Conservation (phyloP, 2,797 vertebrate genomes). For the Sebastes baramenuke region DNA sequence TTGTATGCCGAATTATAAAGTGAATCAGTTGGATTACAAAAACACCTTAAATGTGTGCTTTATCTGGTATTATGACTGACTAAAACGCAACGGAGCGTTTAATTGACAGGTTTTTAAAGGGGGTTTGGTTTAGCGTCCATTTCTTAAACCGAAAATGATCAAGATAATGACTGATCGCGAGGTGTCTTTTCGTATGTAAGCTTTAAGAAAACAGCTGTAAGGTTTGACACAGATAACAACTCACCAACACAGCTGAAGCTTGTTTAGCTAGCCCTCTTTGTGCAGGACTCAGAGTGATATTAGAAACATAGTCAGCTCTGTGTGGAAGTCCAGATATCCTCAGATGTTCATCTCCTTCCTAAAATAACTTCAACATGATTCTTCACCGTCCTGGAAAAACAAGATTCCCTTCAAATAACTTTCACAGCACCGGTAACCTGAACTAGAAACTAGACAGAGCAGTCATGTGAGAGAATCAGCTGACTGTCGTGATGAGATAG, state of each 20-base stretch:
- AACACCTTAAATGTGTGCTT: fast-evolving
- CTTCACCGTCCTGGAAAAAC: not conserved
- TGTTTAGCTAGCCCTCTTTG: constrained; percentile 17
- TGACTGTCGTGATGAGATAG: constrained; percentile 48
- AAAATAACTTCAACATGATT: not conserved
- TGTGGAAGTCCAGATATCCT: not conserved
- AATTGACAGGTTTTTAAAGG: not conserved
- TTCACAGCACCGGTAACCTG: not conserved
- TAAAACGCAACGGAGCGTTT: not conserved
- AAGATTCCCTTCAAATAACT: not conserved
- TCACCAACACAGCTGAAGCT: constrained; percentile 39
- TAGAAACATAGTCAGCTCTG: constrained; percentile 6
- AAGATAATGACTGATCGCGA: not conserved
- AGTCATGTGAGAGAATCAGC: constrained; percentile 82
- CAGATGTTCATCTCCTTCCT: not conserved
- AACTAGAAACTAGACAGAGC: constrained; percentile 11
- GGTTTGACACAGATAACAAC: not conserved
- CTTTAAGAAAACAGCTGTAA: not conserved
- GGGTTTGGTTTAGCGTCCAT: not conserved
- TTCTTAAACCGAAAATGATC: not conserved
- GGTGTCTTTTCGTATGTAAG: not conserved
- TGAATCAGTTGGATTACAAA: fast-evolving
- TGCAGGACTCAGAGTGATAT: not conserved
- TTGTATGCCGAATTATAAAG: not conserved
- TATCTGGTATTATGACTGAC: no score